Evolutionary conservation across 1,140 invertebrate genomes (phyloP), one percentile per base, ranked within the genome.

Genomic region (Pseudomyrmex flavicornis): DNA sequence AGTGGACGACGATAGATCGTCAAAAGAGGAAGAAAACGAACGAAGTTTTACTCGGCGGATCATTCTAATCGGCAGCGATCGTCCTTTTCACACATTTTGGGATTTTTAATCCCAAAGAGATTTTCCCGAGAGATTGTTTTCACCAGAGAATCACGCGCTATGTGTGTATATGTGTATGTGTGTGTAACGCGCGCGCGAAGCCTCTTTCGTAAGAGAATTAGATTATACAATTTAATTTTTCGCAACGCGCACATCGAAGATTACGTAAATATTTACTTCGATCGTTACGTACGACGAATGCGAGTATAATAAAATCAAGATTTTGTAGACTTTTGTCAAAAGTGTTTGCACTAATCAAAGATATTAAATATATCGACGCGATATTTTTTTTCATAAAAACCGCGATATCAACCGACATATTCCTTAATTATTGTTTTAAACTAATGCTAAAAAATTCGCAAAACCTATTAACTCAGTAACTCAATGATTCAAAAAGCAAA

Each of bases 191-290:
- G 35, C 35, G 5, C 35, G 5, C 35, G 35, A 4, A 35, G 35
- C 0, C 35, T 35, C 35, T 35, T 58, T 20, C 22, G n/a, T 35
- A 44, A 50, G 52, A 54, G 15, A 13, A 20, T 59, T 46, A n/a
- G 46, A 44, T 76, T 65, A 35, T 12, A 76, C 54, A 65, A 76
- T 65, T 76, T n/a, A 22, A 76, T 54, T 76, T 52, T 76, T n/a
- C 12, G 17, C 17, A 17, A 50, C 9, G 48, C 26, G 26, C 26
- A 17, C 3, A 7, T 54, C 35, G 9, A 54, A 56, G 9, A 35
- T 66, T 9, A 44, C 17, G n/a, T 13, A 35, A 35, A 66, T 76
- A 46, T 76, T 76, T 77, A 68, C 54, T 13, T 8, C 15, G 10
- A 17, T 15, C 15, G 44, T 77, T 77, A 61, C 44, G 12, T 77